Evolutionary conservation across 2,888 invertebrate genomes (phyloP).

Genomic region (Trichopria drosophilae): DNA sequence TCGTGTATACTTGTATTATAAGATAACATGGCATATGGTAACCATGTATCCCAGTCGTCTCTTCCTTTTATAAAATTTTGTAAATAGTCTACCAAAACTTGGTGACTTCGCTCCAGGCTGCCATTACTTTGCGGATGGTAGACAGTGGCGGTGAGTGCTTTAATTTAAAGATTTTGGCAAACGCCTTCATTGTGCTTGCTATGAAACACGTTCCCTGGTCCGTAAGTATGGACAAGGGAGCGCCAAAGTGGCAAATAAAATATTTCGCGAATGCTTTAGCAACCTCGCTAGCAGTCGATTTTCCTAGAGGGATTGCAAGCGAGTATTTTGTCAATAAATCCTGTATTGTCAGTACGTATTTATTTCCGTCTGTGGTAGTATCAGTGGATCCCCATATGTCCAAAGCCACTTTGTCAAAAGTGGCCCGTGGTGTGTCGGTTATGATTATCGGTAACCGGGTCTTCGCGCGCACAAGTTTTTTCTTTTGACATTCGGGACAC

Average conservation of each 20-base stretch:
- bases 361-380: slow-evolving; percentile 15
- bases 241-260: neutral
- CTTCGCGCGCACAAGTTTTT: slow-evolving; percentile 25
- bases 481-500: slow-evolving; percentile 31
- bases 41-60: neutral
- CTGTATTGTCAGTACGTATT: slow-evolving; percentile 28
- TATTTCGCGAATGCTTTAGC: neutral
- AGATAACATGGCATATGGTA: neutral
- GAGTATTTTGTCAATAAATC: slow-evolving; percentile 1
- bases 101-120: neutral
- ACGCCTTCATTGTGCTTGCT: neutral
- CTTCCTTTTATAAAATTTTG: too few relatives aligned
- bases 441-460: slow-evolving; percentile 31
- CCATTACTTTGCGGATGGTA: neutral
- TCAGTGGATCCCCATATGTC: slow-evolving; percentile 19
- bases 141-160: neutral
- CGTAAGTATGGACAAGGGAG: neutral
- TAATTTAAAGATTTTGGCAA: neutral
- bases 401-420: slow-evolving; percentile 28
- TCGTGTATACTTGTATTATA: neutral
- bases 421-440: slow-evolving; percentile 26
- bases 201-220: neutral
- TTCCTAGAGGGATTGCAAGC: neutral
- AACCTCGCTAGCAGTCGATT: neutral
- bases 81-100: neutral